Conservation (phyloP, 2,113 vertebrate species). For the Tricholaema leucomelas region DNA sequence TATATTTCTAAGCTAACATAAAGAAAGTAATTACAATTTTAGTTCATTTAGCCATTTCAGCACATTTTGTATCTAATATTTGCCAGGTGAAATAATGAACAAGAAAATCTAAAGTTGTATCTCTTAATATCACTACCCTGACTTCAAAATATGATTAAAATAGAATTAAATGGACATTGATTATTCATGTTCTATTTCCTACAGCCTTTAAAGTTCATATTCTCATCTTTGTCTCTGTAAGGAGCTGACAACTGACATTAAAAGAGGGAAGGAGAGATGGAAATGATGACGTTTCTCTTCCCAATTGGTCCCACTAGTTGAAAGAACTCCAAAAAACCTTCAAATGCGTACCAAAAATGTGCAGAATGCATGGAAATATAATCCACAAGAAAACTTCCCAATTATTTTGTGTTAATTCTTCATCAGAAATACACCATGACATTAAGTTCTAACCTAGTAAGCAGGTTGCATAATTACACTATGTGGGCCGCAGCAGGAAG, state of each 20-base stretch:
- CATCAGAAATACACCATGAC: not conserved
- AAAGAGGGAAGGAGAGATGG: not conserved
- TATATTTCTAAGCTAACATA: not conserved
- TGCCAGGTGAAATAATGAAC: not conserved
- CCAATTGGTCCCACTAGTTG: not conserved
- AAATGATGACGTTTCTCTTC: not conserved
- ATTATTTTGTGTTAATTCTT: not conserved
- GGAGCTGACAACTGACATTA: not conserved
- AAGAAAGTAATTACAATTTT: not conserved
- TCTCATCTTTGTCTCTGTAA: not conserved
- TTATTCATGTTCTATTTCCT: not conserved
- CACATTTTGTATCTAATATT: not conserved
- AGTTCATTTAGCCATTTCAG: not conserved
- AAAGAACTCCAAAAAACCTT: not conserved
- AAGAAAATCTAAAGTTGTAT: not conserved
- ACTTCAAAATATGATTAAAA: not conserved
- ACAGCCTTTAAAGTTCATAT: not conserved
- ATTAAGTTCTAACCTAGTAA: not conserved
- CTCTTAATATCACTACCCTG: not conserved
- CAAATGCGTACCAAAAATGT: not conserved
- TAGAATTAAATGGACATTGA: not conserved
- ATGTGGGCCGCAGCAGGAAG: not conserved
- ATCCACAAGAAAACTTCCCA: not conserved
- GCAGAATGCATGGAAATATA: not conserved
- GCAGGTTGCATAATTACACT: not conserved